Evolutionary conservation across 2,888 invertebrate species (phyloP), one percentile per base, ranked within the genome.

Genomic region (Acrobasis consociella): DNA sequence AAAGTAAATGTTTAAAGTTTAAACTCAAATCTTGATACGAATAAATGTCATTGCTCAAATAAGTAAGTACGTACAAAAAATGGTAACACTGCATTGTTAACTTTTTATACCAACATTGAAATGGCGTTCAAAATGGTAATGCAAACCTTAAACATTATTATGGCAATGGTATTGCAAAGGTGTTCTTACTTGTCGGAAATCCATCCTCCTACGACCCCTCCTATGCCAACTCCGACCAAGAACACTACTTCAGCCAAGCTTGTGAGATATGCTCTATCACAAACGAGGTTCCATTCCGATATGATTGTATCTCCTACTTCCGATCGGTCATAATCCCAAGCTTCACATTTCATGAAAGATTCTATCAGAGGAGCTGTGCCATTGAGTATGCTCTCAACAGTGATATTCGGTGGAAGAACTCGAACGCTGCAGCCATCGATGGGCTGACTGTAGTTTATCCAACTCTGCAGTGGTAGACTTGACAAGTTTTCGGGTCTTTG

Each of bases 171-270:
- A 42, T 42, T 42, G 11, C 11, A 11, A 13, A 3, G 13, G 46
- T n/a, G 5, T 46, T 65, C 81, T 80, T 71, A 92, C 94, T 94
- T 96, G 85, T 97, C 97, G 7, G 96, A 96, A 62, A 96, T 93
- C 84, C 95, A 95, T 31, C 96, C 96, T 65, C 96, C 96, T n/a
- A 96, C 93, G 15, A 96, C 94, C 60, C 96, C 96, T 61, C 97
- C 97, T 53, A 95, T 88, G 63, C 96, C 96, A 13, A 96, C 96
- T 42, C 97, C 97, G 37, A 95, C 89, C 66, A 97, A 87, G 83
- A 96, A 97, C 81, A 95, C 94, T 87, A 96, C 96, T 86, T 96
- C 97, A 11, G 96, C 95, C 39, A 96, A 88, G 78, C 94, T 96
- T 65, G 94, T 95, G 62, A 96, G 86, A 73, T 94, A 93, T 65